Percentiles rank a stretch among this genome's conserved stretches.
These are phyloP conservation scores for Papilio gigon DNA, from an alignment of 2,888 invertebrate genomes.

Conservation along the genomic window DNA sequence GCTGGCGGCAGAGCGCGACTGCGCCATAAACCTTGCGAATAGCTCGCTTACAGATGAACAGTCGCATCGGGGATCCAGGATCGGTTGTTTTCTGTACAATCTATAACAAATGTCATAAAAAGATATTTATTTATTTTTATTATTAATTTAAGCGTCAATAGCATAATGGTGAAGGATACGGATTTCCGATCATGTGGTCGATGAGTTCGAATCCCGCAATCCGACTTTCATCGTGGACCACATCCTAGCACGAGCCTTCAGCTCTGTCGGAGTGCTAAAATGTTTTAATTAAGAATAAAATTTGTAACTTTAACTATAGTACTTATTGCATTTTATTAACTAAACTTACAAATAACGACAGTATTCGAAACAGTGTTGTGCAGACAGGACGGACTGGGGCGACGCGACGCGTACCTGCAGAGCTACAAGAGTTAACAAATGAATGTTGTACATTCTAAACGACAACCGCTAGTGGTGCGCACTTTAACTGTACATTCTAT, in stretches of 20 bases:
- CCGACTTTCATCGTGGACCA: too few species aligned
- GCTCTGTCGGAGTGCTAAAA: too few species aligned
- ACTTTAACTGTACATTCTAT: not conserved
- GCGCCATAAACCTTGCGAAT: not conserved
- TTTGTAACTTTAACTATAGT: too few species aligned
- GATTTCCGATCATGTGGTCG: too few species aligned
- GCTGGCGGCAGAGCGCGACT: not conserved
- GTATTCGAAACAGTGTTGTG: not conserved
- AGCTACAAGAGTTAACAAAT: not conserved
- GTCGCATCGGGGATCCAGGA: constrained; percentile 6
- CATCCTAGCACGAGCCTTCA: too few species aligned
- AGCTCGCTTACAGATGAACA: not conserved
- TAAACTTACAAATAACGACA: constrained; percentile 9
- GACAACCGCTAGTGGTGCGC: not conserved
- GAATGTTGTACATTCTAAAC: not conserved
- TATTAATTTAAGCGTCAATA: not conserved
- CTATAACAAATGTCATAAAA: constrained; percentile 1
- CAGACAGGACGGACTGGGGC: not conserved
- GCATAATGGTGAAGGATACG: too few species aligned
- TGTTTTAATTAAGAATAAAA: too few species aligned
- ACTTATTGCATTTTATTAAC: not conserved
- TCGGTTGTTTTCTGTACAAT: not conserved
- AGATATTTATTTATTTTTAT: not conserved
- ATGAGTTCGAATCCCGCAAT: too few species aligned
- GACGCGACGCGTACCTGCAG: not conserved